Base-by-base conservation (phyloP, 2,888 invertebrate genomes). In the Hydrotaea diabolus region DNA sequence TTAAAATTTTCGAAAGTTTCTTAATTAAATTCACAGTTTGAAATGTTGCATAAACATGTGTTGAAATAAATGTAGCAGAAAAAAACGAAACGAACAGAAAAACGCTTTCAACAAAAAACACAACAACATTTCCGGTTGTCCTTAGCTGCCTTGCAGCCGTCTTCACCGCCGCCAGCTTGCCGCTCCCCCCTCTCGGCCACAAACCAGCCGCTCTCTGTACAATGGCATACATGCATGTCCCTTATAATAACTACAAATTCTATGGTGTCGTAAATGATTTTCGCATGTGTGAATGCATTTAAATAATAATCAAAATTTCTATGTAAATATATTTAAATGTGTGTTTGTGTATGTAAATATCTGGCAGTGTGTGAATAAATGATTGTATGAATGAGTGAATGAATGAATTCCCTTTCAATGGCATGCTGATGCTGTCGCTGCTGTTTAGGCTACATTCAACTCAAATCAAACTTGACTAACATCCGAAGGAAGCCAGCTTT, bases 1-100 rank as follows among this genome's bases (percentile, higher is more conserved):
- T 82, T 82, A 82, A 85, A 85, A 82, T 77, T 85, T 82, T 82
- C 85, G 64, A 85, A 85, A 82, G 82, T 85, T 85, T 85, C 82
- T 82, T 85, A 85, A 85, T 85, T 85, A 85, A 85, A 85, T 85
- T 85, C 85, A 85, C 85, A 85, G 85, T 82, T 85, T 82, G 85
- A 82, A 82, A 85, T 85, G 85, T 85, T 85, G 82, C 79, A 82
- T 80, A 85, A 85, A 85, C 85, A 85, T 82, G 82, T 82, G 85
- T 80, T 82, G 74, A 82, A 82, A 79, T 82, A 82, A 82, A 85
- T 85, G 79, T 77, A 59, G 75, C 77, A 82, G 66, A 36, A 66
- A 69, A 62, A 15, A 26, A 21, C 4, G 57, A 21, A 26, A 26
- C 9, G 15, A 55, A 15, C 15, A 57, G 43, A 13, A 74, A 5